Evolutionary conservation across 2,888 invertebrate species (phyloP).

Genomic region (Xestia rhomboidea): DNA sequence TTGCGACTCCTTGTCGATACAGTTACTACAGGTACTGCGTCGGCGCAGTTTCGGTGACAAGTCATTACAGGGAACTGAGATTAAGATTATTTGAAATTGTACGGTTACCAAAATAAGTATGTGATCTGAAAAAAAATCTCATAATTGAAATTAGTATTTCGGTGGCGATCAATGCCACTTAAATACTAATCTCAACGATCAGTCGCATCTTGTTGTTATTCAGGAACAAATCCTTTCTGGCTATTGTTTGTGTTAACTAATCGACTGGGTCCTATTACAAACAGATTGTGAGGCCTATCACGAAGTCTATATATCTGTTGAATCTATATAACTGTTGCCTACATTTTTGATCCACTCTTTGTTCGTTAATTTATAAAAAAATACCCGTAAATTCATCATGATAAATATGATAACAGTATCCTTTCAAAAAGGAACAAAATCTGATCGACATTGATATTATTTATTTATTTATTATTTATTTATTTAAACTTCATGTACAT

Average conservation of each 20-base stretch:
- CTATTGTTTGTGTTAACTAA: neutral
- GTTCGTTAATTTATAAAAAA: neutral
- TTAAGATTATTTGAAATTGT: neutral
- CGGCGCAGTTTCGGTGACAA: neutral
- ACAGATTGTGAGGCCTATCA: neutral
- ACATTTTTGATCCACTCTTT: neutral
- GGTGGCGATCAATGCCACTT: neutral
- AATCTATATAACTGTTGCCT: neutral
- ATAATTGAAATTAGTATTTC: neutral
- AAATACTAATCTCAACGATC: neutral
- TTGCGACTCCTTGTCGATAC: neutral
- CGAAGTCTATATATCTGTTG: neutral
- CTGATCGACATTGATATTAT: neutral
- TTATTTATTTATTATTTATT: too few relatives aligned
- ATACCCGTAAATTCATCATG: neutral
- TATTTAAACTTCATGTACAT: too few relatives aligned
- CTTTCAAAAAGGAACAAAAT: neutral
- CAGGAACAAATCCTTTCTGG: neutral
- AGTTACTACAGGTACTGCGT: neutral
- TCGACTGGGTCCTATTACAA: neutral
- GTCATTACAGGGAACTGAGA: neutral
- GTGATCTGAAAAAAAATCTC: too few relatives aligned
- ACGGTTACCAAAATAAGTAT: neutral
- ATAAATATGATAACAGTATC: neutral
- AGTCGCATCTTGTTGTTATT: neutral